Evolutionary conservation across 1,140 invertebrate species (phyloP).

Genomic region (Drusus annulatus): DNA sequence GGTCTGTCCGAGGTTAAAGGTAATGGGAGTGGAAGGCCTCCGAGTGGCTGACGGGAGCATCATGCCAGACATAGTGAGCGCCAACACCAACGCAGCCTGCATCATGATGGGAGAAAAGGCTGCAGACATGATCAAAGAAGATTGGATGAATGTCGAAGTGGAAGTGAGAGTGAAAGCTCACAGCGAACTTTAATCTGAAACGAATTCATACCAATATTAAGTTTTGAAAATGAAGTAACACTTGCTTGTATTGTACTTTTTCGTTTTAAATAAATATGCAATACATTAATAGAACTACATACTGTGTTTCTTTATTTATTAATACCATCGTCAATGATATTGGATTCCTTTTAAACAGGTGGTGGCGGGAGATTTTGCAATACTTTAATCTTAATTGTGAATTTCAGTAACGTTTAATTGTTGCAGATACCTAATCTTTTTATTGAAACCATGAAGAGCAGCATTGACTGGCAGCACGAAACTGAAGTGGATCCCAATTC

Average conservation of each 20-base stretch:
- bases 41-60: constrained; percentile 60
- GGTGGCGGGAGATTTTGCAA: no score
- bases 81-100: constrained; percentile 65
- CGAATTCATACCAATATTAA: no score
- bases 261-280: no score
- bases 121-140: constrained; percentile 66
- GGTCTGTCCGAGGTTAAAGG: constrained; percentile 64
- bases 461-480: constrained; percentile 72
- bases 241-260: no score
- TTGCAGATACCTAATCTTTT: constrained; percentile 17
- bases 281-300: no score
- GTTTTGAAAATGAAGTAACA: no score
- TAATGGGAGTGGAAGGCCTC: constrained; percentile 62
- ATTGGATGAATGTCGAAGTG: constrained; percentile 47
- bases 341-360: no score
- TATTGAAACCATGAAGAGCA: constrained; percentile 52
- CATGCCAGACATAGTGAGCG: constrained; percentile 60
- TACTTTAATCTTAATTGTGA: no score
- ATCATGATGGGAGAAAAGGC: constrained; percentile 68
- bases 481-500: constrained; percentile 68
- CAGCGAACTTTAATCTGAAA: neutral
- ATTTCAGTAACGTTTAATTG: neutral
- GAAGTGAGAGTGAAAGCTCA: neutral
- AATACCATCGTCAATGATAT: no score
- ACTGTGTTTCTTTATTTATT: no score